These are phyloP conservation scores for Fulmarus glacialis DNA, from an alignment of 2,113 vertebrate species.

Conservation along the genomic window DNA sequence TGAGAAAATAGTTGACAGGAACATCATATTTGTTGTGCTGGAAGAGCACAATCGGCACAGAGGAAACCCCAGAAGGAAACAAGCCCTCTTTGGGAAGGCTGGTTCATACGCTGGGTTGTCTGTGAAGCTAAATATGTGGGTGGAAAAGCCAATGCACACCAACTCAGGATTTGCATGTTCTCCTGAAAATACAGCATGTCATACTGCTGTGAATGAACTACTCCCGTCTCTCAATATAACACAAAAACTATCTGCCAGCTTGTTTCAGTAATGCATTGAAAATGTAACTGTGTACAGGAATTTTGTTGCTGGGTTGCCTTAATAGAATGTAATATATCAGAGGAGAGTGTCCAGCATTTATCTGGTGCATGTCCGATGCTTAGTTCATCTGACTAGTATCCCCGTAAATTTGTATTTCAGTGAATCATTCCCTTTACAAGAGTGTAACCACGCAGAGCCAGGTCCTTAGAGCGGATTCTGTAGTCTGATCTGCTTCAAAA, in stretches of 20 bases:
- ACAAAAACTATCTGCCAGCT: background rate
- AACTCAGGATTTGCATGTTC: background rate
- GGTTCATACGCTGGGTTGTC: background rate
- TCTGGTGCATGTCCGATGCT: background rate
- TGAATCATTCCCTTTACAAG: background rate
- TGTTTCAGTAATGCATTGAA: background rate
- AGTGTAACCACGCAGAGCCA: background rate
- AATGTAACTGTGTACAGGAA: background rate
- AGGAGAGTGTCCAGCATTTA: background rate
- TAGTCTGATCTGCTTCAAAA: background rate
- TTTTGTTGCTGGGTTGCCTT: background rate
- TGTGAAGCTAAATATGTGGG: background rate
- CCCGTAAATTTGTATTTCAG: background rate
- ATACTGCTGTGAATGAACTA: background rate
- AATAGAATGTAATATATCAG: background rate
- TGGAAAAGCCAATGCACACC: background rate
- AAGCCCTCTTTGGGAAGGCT: background rate
- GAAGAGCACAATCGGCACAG: background rate
- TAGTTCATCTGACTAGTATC: background rate
- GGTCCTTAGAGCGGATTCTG: rapidly evolving
- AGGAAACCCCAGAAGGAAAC: background rate
- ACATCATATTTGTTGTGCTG: background rate
- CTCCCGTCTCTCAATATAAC: background rate
- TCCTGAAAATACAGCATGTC: background rate
- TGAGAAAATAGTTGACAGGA: background rate